Evolutionary conservation across 2,888 invertebrate genomes (phyloP), one percentile per base, ranked within the genome.

Genomic region (Drosophila vallismaia): DNA sequence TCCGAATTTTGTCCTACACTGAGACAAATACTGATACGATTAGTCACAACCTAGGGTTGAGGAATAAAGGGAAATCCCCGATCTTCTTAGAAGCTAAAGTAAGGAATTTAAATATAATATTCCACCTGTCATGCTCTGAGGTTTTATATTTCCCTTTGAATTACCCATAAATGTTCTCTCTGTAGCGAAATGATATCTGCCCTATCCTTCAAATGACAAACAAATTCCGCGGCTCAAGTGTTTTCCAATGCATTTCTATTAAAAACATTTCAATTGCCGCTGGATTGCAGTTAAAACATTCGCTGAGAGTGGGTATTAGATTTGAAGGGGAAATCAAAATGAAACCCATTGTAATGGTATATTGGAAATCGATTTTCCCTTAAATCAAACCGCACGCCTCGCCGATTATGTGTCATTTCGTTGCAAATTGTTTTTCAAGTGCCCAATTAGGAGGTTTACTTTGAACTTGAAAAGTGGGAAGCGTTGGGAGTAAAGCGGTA

Each of bases 1-100:
- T 62, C 60, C 60, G 66, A 63, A 64, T 63, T 51, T 42, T 64
- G 63, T 33, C 36, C 48, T 64, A 64, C 64, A 63, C 49, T 8
- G 60, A n/a, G 36, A 31, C 9, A 57, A 60, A 46, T 36, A 40
- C 38, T 29, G 38, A 48, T 60, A 26, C 40, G 38, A 46, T 31
- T 40, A 19, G 46, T 46, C 6, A 8, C 19, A 19, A 1, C 19
- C 19, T 19, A 7, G 40, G 40, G 40, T 3, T 3, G 5, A 1
- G 5, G 10, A n/a, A 4, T n/a, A 33, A 36, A 12, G 29, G 9
- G 31, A 62, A 46, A 60, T 62, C 46, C 62, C 40, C 40, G 40
- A 60, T 60, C 60, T 62, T 19, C 19, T 19, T 19, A 19, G 19
- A 19, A 19, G 19, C 19, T 19, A 19, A 2, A 19, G 19, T 0